A percentile compares a stretch with the other conserved stretches of the same genome.
phyloP scores from a whole-genome alignment of 2,888 invertebrate species.

The Linnaemya tessellans region DNA sequence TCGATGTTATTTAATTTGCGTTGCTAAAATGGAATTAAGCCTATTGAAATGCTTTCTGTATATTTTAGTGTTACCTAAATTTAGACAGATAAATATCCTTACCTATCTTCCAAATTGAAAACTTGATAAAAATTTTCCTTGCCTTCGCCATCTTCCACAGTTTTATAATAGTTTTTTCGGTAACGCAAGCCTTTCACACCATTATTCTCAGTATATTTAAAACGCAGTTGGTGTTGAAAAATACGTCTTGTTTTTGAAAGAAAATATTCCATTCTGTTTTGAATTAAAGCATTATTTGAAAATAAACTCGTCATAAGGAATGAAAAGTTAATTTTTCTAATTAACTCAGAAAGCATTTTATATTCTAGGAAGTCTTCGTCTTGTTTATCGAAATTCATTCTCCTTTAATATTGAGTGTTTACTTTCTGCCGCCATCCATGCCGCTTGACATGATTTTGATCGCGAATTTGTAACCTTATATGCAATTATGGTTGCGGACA shows the following conservation, averaged over 20 bases:
- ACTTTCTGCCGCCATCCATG: constrained; percentile 84
- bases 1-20: too few relatives aligned
- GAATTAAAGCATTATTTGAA: not conserved
- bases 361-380: not conserved
- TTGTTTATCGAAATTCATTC: constrained; percentile 75
- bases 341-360: constrained; percentile 49
- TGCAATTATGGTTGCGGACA: constrained; percentile 79
- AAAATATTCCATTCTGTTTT: constrained; percentile 2
- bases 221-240: constrained; percentile 68
- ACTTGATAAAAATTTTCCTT: constrained; percentile 73
- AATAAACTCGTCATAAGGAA: not conserved
- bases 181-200: constrained; percentile 82
- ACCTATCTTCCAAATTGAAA: constrained; percentile 79
- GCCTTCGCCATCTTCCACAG: constrained; percentile 56
- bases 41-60: too few relatives aligned
- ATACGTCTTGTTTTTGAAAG: not conserved
- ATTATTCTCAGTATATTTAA: constrained; percentile 79
- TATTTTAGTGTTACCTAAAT: too few relatives aligned
- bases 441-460: constrained; percentile 83
- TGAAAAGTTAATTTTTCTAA: not conserved
- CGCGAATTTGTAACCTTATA: constrained; percentile 82
- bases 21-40: too few relatives aligned
- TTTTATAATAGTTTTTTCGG: constrained; percentile 78
- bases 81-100: too few relatives aligned
- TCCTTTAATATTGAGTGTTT: constrained; percentile 83